Evolutionary conservation across 2,113 vertebrate species (phyloP), one percentile per base, ranked within the genome.

Genomic region (Podarcis cretensis): DNA sequence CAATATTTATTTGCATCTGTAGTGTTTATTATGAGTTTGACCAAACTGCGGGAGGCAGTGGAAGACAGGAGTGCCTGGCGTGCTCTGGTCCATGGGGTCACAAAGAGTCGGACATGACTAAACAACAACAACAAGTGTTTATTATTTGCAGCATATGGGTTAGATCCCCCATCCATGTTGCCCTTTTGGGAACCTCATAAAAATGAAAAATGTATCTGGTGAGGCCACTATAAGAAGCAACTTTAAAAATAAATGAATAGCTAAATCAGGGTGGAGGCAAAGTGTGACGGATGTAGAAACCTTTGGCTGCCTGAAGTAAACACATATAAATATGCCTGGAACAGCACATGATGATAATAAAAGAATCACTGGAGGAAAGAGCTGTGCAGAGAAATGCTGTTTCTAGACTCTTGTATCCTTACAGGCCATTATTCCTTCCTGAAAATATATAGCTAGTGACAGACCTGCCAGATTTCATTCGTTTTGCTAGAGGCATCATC

Each of bases 401-500:
- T 92, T 91, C 89, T 18, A 37, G 84, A 9, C 0, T 78, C 1
- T 82, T 81, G 27, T 80, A 91, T 87, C 89, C 83, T 63, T 2
- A 35, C 27, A 83, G 16, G 63, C 7, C 86, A 27, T 18, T 89
- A 59, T 66, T 85, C 21, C 30, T 85, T n/a, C 27, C n/a, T 81
- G 88, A 87, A 84, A 78, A 81, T 18, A 37, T 20, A 13, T 73
- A 86, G 3, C 69, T 90, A 27, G 1, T 85, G 68, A 68, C 66
- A 89, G 81, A 90, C 13, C 32, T 90, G 57, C 21, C 37, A 32
- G 80, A 76, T 74, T 75, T 87, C 81, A 86, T 88, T 90, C 54
- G 10, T 14, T 79, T 32, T 81, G 37, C 86, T 23, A 83, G 68
- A 90, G 6, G 91, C 1, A 74, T 18, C 75, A 5, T 14, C 76